Conservation (phyloP, 23 tunicate species). For the Styela clava region DNA sequence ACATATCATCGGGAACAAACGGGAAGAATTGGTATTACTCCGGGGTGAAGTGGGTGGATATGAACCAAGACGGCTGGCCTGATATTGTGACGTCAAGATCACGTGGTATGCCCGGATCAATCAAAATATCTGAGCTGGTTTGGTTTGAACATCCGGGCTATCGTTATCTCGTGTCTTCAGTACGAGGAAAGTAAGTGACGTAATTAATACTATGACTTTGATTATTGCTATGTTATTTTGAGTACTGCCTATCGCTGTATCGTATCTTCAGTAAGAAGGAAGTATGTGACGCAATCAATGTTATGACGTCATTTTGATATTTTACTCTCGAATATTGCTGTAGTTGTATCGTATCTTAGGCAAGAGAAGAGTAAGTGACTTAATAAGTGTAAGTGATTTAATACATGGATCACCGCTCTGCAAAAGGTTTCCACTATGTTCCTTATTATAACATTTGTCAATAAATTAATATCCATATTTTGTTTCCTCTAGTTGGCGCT, state of each 20-base stretch:
- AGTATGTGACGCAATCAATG: not conserved
- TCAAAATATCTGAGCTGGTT: constrained; percentile 68
- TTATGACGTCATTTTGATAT: no score
- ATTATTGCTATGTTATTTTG: not conserved
- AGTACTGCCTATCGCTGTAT: not conserved
- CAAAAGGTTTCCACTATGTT: no score
- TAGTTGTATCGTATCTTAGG: no score
- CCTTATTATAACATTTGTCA: no score
- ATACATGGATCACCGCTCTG: no score
- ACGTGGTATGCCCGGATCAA: constrained; percentile 65
- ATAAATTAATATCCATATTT: no score
- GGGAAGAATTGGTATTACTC: constrained; percentile 52
- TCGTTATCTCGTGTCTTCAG: constrained; percentile 32
- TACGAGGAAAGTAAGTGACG: constrained; percentile 31
- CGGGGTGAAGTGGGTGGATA: constrained; percentile 81
- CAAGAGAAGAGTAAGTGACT: no score
- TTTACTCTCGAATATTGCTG: no score
- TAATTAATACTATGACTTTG: no score
- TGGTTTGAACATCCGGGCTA: constrained; percentile 93
- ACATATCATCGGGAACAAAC: constrained; percentile 2
- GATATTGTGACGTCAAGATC: constrained; percentile 94
- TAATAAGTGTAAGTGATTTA: no score
- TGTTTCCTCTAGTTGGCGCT: constrained; percentile 50
- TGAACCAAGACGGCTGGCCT: constrained; percentile 92
- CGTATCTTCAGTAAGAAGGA: not conserved